A percentile compares a stretch with the other conserved stretches of the same genome.
Conservation (phyloP, 2,113 vertebrate species). For the Genyomyrus donnyi region DNA sequence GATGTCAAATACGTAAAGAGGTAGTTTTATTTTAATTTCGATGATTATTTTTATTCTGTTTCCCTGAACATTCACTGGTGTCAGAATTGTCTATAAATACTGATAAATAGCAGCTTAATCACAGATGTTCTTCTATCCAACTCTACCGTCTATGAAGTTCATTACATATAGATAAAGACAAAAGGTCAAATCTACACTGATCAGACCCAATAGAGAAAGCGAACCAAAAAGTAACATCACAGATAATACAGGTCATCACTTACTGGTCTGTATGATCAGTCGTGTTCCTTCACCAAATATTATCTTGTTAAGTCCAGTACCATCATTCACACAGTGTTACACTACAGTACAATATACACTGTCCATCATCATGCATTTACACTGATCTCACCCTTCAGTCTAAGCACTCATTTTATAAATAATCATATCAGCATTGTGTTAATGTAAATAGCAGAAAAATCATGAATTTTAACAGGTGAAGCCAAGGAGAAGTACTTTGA, state of each 20-base stretch:
- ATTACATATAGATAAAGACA: not conserved
- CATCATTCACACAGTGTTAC: not conserved
- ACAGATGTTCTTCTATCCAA: not conserved
- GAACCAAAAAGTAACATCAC: not conserved
- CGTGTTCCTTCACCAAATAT: conserved; percentile 44
- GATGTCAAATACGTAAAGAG: not conserved
- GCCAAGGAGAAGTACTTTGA: not conserved
- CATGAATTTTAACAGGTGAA: too few relatives aligned
- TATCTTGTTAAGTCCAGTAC: not conserved
- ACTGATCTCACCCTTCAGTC: not conserved
- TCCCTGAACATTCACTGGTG: not conserved
- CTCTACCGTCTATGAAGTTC: not conserved
- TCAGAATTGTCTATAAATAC: not conserved
- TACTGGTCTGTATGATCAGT: not conserved
- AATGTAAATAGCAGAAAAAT: too few relatives aligned
- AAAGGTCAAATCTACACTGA: not conserved
- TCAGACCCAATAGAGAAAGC: not conserved
- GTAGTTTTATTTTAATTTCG: not conserved
- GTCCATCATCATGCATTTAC: too few relatives aligned
- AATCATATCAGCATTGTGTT: too few relatives aligned
- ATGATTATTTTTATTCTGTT: not conserved
- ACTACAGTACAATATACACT: not conserved
- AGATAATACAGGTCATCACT: not conserved
- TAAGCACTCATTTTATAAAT: not conserved
- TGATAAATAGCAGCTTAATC: not conserved